These are phyloP conservation scores for Leptopilina boulardi DNA, from an alignment of 1,140 invertebrate genomes.

Conservation along the genomic window DNA sequence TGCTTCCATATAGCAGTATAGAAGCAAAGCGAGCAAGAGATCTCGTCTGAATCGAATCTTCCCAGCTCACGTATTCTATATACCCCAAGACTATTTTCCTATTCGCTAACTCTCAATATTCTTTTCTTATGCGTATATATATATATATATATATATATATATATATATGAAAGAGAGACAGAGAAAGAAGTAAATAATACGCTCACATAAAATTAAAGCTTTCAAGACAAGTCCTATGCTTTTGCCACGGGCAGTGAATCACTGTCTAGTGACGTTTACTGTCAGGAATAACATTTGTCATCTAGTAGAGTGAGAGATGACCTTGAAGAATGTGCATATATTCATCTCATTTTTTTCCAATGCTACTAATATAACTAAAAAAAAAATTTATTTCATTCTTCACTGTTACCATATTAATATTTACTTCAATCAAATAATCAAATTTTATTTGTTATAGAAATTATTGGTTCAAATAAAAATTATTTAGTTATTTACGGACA, in stretches of 20 bases:
- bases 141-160: too few relatives aligned
- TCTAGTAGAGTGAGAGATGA: constrained; percentile 51
- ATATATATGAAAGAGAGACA: too few relatives aligned
- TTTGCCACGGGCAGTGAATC: constrained; percentile 58
- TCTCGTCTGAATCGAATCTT: constrained; percentile 16
- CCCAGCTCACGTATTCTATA: background rate
- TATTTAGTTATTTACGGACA: too few relatives aligned
- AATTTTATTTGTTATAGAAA: too few relatives aligned
- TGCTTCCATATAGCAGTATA: background rate
- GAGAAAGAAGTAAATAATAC: too few relatives aligned
- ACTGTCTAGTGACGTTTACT: constrained; percentile 70
- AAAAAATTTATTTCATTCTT: too few relatives aligned
- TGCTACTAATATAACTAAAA: too few relatives aligned
- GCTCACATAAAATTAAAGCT: constrained; percentile 64
- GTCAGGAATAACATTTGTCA: constrained; percentile 70
- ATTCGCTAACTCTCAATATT: constrained; percentile 6
- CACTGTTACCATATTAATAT: too few relatives aligned
- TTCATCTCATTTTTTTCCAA: background rate
- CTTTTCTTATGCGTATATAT: too few relatives aligned
- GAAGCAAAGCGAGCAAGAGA: background rate
- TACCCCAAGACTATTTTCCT: background rate
- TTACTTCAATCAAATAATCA: too few relatives aligned
- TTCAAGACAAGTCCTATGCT: too few relatives aligned
- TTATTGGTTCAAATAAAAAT: too few relatives aligned
- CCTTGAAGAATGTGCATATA: constrained; percentile 44